Evolutionary conservation across 1,140 invertebrate genomes (phyloP), one percentile per base, ranked within the genome.

Genomic region (Drosophila tsacasi): DNA sequence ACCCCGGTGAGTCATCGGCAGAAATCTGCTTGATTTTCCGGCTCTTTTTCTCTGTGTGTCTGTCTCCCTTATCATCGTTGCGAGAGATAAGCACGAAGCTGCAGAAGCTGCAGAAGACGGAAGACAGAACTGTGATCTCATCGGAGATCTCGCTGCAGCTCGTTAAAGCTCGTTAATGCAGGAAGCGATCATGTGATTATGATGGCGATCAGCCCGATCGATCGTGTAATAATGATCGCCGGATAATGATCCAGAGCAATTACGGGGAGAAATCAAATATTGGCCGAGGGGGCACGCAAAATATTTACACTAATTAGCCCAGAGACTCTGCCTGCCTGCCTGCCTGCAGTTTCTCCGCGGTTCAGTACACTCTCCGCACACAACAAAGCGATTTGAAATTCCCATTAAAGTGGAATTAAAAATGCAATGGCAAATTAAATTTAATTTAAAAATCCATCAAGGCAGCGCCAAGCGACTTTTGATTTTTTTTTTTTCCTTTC

Each of bases 281-380:
- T 72, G 66, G 55, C 25, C 46, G 35, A 37, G 35, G 35, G 35
- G 35, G 35, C 35, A 37, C 35, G 59, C 59, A 77, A 77, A 77
- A 67, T 77, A 78, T 78, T 75, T 75, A 42, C 52, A 78, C 75
- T 78, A 79, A 79, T 66, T 79, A 76, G 60, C 23, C 46, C 47
- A 5, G 17, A 7, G n/a, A n/a, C n/a, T n/a, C n/a, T n/a, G n/a
- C n/a, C n/a, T n/a, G n/a, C n/a, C n/a, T n/a, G n/a, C n/a, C 21
- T 3, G 46, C 1, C 15, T 57, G 63, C 69, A 65, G 57, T 73
- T 79, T 55, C 60, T 66, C 55, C 52, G 8, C 60, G 50, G 30
- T 73, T 62, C 63, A 63, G 63, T 66, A 66, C 63, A 63, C 63
- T 66, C 7, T n/a, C n/a, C n/a, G n/a, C n/a, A n/a, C 5, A 35